phyloP scores from a whole-genome alignment of 2,797 vertebrate species.

The Pampus argenteus region DNA sequence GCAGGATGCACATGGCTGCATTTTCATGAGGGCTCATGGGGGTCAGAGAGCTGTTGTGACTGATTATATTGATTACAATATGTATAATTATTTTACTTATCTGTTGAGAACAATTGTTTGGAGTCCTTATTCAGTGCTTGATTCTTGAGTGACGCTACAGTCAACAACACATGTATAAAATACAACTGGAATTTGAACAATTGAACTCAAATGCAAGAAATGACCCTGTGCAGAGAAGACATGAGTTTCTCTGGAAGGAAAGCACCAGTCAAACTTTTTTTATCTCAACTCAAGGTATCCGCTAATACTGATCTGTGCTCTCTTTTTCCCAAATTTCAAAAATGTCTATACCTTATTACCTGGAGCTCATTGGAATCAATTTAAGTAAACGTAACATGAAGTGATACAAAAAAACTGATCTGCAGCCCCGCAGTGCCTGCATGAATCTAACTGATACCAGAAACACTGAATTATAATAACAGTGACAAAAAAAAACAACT shows the following conservation, averaged over 20 bases:
- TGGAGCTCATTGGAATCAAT: not conserved
- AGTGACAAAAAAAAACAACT: no score
- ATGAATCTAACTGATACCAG: no score
- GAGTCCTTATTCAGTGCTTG: conserved; percentile 31
- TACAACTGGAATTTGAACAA: not conserved
- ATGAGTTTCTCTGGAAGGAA: not conserved
- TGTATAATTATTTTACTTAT: conserved; percentile 56
- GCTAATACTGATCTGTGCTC: no score
- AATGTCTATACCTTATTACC: not conserved
- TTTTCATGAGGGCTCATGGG: conserved; percentile 48
- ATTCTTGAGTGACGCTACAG: conserved; percentile 12
- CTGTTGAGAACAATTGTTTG: conserved; percentile 25
- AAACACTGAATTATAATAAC: no score
- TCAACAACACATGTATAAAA: conserved; percentile 11
- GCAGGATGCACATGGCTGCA: conserved; percentile 23
- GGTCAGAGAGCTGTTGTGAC: conserved; percentile 57
- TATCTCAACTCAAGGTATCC: no score
- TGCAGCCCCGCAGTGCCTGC: no score
- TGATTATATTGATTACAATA: conserved; percentile 69
- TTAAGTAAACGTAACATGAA: not conserved
- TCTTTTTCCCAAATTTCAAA: not conserved
- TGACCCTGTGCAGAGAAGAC: not conserved
- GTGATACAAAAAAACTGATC: no score
- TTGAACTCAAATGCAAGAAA: not conserved
- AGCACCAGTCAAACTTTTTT: no score